Conservation (phyloP, 1,140 invertebrate genomes). For the Leucophenga varia region DNA sequence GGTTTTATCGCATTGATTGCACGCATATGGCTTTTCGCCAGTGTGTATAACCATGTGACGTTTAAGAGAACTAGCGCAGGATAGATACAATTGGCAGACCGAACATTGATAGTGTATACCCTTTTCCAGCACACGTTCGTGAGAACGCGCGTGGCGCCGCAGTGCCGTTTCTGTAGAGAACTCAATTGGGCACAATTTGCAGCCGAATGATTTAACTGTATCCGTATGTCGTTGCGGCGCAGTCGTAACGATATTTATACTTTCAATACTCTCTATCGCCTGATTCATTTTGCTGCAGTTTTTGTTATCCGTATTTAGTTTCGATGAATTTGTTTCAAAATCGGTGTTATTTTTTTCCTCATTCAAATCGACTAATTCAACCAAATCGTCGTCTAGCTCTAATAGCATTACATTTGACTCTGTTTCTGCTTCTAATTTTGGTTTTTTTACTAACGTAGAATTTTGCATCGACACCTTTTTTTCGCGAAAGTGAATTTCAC, state of each 20-base stretch:
- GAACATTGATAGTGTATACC: conserved; percentile 59
- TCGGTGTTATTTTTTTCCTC: conserved; percentile 26
- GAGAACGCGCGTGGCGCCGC: conserved; percentile 64
- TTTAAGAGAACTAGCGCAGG: conserved; percentile 74
- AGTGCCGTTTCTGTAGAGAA: conserved; percentile 62
- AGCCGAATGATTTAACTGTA: conserved; percentile 60
- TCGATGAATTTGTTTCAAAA: too few species aligned
- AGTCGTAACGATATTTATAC: neutral
- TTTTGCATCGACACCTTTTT: conserved; percentile 9
- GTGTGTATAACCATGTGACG: conserved; percentile 78
- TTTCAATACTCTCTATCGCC: too few species aligned
- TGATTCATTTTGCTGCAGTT: conserved; percentile 27
- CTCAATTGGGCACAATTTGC: conserved; percentile 61
- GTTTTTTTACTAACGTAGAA: conserved; percentile 12
- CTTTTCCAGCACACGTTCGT: conserved; percentile 62
- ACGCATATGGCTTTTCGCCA: conserved; percentile 75
- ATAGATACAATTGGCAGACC: conserved; percentile 79
- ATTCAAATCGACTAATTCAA: conserved; percentile 17
- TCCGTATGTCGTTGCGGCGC: conserved; percentile 26
- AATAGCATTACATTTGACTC: conserved; percentile 30
- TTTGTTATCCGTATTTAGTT: too few species aligned
- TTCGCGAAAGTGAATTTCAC: conserved; percentile 40
- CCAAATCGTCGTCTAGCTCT: conserved; percentile 37
- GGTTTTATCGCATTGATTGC: conserved; percentile 68
- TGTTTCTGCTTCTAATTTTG: conserved; percentile 9